Evolutionary conservation across 1,140 invertebrate genomes (phyloP).

Genomic region (Carcinoscorpius rotundicauda): DNA sequence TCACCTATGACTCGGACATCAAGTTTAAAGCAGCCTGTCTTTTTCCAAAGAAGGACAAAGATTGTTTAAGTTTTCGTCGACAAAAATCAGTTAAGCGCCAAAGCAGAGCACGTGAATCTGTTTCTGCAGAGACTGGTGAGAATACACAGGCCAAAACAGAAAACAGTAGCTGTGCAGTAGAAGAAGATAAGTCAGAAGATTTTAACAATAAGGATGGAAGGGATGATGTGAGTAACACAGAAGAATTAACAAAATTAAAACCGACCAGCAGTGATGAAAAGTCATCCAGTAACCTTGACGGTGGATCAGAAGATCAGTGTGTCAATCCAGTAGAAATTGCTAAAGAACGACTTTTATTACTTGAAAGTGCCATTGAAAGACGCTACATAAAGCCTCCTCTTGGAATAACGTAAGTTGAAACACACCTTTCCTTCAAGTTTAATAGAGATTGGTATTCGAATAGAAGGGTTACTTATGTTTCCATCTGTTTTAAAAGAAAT

Average conservation of each 20-base stretch:
- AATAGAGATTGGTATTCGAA: too few relatives aligned
- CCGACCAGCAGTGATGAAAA: background rate
- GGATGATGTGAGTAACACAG: conserved; percentile 20
- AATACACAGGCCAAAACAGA: too few relatives aligned
- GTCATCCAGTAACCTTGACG: background rate
- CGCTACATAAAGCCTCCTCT: conserved; percentile 88
- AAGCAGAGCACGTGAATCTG: too few relatives aligned
- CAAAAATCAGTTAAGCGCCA: too few relatives aligned
- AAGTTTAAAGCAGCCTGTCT: too few relatives aligned
- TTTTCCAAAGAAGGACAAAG: too few relatives aligned
- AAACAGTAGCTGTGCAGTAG: too few relatives aligned
- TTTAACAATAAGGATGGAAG: conserved; percentile 35
- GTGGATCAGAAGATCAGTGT: conserved; percentile 7
- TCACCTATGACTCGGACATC: too few relatives aligned
- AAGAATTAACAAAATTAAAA: conserved; percentile 2
- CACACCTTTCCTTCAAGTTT: too few relatives aligned
- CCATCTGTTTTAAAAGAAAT: conserved; percentile 11
- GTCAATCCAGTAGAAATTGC: conserved; percentile 53
- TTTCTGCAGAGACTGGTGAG: too few relatives aligned
- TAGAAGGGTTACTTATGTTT: too few relatives aligned
- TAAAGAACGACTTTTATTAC: conserved; percentile 57
- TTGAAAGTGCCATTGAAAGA: conserved; percentile 82
- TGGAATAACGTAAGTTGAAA: conserved; percentile 48
- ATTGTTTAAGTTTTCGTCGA: too few relatives aligned
- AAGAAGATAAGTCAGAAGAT: conserved; percentile 8